Percentiles rank a stretch among this genome's conserved stretches.
Evolutionary conservation across 2,113 vertebrate genomes (phyloP).

Genomic region (Sorex fumeus): DNA sequence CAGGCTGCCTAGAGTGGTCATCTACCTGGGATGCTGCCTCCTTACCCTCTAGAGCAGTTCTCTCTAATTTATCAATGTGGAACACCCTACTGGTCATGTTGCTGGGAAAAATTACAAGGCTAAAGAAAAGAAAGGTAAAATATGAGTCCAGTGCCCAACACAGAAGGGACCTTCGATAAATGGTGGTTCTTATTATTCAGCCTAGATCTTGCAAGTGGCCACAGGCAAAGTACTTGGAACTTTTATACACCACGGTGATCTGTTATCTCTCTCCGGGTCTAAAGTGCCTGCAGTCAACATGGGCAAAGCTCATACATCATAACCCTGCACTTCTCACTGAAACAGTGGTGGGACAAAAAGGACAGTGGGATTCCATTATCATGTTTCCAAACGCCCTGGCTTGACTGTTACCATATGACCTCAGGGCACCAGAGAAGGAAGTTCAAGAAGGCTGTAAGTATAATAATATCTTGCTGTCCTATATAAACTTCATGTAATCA

Average conservation of each 20-base stretch:
- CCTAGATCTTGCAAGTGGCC: not conserved
- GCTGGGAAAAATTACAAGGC: not conserved
- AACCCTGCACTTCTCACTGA: not conserved
- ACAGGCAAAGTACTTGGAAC: not conserved
- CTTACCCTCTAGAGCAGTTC: not conserved
- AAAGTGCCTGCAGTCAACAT: not conserved
- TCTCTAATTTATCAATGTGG: not conserved
- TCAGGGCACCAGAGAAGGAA: not conserved
- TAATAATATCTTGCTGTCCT: not conserved
- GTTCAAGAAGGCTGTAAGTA: not conserved
- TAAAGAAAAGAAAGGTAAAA: not conserved
- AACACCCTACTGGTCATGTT: not conserved
- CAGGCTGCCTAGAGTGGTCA: not conserved
- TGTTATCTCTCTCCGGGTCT: not conserved
- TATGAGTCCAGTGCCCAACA: no score
- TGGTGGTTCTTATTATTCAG: not conserved
- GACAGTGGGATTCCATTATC: not conserved
- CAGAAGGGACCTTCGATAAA: not conserved
- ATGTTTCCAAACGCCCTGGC: not conserved
- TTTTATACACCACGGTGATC: not conserved
- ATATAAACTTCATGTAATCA: not conserved
- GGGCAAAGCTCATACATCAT: rapidly evolving
- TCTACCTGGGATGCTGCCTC: not conserved
- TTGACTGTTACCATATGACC: not conserved
- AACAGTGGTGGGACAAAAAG: not conserved